Evolutionary conservation across 2,797 vertebrate species (phyloP).

Genomic region (Brachyalestes nurse): DNA sequence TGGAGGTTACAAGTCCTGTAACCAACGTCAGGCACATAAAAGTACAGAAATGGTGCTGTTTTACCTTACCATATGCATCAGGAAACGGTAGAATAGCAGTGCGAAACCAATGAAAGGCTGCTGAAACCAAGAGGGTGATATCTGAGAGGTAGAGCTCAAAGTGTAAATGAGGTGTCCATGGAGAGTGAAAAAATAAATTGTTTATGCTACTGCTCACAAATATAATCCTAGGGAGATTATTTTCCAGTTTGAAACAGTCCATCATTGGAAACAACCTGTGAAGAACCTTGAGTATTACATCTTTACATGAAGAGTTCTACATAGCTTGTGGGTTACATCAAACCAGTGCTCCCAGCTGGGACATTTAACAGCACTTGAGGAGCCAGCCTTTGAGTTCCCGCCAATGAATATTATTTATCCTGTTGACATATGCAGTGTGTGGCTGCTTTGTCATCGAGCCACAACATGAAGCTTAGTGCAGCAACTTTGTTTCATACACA

Average conservation of each 20-base stretch:
- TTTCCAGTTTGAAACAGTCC: neutral
- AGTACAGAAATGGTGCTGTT: constrained; percentile 31
- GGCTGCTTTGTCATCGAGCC: neutral
- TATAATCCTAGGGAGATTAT: neutral
- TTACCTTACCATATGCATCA: constrained; percentile 1
- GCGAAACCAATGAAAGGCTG: constrained; percentile 14
- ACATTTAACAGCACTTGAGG: neutral
- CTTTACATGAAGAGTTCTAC: neutral
- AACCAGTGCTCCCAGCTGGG: neutral
- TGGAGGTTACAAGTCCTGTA: constrained; percentile 31
- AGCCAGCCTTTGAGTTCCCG: constrained; percentile 8
- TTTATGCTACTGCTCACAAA: constrained; percentile 5
- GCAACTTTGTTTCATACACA: neutral
- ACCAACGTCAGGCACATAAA: constrained; percentile 52
- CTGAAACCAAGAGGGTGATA: constrained; percentile 28
- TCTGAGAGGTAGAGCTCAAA: constrained; percentile 52
- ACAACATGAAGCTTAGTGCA: neutral
- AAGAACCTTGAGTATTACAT: neutral
- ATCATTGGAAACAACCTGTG: neutral
- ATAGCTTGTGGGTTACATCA: neutral
- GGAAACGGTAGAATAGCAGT: constrained; percentile 17
- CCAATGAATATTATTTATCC: neutral
- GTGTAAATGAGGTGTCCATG: constrained; percentile 22
- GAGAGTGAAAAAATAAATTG: neutral
- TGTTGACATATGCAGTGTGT: neutral